phyloP scores from a whole-genome alignment of 2,113 vertebrate species.

The Sprattus sprattus region DNA sequence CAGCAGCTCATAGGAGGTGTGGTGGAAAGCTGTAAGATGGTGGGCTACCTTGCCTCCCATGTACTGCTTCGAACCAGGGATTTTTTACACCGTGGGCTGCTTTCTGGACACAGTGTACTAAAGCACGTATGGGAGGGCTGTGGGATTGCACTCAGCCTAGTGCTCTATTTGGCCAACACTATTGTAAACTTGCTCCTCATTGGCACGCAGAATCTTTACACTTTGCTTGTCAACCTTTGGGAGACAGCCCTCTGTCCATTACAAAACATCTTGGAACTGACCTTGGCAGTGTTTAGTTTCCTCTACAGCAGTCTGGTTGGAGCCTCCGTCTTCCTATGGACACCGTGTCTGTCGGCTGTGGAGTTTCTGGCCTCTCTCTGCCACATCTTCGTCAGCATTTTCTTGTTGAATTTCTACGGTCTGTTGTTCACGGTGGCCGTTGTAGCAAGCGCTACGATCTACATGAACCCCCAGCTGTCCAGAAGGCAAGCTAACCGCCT shows the following conservation, averaged over 20 bases:
- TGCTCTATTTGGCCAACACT: slow-evolving; percentile 88
- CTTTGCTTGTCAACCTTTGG: slow-evolving; percentile 69
- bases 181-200: slow-evolving; percentile 85
- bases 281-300: slow-evolving; percentile 76
- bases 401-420: slow-evolving; percentile 83
- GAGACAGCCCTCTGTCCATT: slow-evolving; percentile 74
- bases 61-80: slow-evolving; percentile 78
- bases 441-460: slow-evolving; percentile 59
- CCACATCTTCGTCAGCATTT: slow-evolving; percentile 75
- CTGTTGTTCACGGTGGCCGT: slow-evolving; percentile 74
- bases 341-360: slow-evolving; percentile 79
- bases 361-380: slow-evolving; percentile 75
- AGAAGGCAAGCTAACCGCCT: slow-evolving; percentile 49
- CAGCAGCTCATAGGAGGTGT: slow-evolving; percentile 71
- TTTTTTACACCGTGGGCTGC: slow-evolving; percentile 76
- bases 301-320: slow-evolving; percentile 84
- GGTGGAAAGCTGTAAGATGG: slow-evolving; percentile 83
- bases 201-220: slow-evolving; percentile 80
- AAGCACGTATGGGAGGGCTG: slow-evolving; percentile 78
- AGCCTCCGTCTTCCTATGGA: slow-evolving; percentile 85
- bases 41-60: slow-evolving; percentile 82
- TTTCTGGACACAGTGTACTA: slow-evolving; percentile 72
- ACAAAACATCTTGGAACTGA: slow-evolving; percentile 73
- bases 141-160: slow-evolving; percentile 79
- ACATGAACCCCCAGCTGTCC: slow-evolving; percentile 76